Evolutionary conservation across 2,113 vertebrate species (phyloP).

Genomic region (Myotis lucifugus): DNA sequence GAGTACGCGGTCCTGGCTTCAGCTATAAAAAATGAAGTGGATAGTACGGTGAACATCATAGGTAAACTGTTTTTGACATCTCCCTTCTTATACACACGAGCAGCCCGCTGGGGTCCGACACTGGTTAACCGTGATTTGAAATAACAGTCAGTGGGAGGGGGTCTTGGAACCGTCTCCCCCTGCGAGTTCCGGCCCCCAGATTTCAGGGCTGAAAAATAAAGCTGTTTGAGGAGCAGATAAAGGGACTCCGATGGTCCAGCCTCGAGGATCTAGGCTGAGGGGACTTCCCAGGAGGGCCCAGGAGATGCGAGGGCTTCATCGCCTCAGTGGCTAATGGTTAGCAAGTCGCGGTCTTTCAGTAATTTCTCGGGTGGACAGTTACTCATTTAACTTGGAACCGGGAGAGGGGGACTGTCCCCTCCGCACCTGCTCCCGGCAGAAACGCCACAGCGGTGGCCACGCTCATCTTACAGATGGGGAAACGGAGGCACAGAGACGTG

Average conservation of each 20-base stretch:
- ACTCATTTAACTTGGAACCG: not conserved
- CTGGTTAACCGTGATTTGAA: constrained; percentile 35
- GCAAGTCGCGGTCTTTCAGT: not conserved
- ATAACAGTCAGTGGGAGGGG: constrained; percentile 12
- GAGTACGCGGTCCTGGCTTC: constrained; percentile 85
- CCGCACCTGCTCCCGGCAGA: too few species aligned
- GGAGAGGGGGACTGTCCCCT: too few species aligned
- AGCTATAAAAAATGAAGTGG: constrained; percentile 88
- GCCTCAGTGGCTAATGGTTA: not conserved
- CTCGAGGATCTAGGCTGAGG: not conserved
- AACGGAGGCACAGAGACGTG: not conserved
- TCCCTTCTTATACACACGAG: constrained; percentile 46
- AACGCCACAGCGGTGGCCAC: too few species aligned
- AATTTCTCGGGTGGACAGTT: not conserved
- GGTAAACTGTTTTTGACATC: constrained; percentile 83
- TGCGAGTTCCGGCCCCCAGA: not conserved
- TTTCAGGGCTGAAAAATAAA: not conserved
- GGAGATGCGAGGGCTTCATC: not conserved
- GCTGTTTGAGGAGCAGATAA: not conserved
- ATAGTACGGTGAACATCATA: constrained; percentile 90
- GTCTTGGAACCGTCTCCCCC: constrained; percentile 32
- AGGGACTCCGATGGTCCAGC: not conserved
- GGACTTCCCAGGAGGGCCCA: not conserved
- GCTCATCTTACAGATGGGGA: not conserved
- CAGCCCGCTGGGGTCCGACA: constrained; percentile 22